Base-by-base conservation (phyloP, 2,113 vertebrate species). In the Crotalus tigris region DNA sequence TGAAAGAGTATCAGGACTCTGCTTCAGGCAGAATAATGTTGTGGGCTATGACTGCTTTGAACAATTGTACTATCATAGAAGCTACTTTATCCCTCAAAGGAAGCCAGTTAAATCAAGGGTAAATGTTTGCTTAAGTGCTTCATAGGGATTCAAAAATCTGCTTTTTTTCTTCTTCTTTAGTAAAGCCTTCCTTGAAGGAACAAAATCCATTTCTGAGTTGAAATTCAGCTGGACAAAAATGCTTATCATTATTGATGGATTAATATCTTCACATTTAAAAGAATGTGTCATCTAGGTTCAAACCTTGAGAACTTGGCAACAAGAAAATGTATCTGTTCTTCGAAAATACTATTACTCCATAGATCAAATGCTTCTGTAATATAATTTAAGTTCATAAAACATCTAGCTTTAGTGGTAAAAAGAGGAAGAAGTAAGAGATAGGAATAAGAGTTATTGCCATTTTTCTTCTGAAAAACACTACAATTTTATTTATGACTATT, bases 271-370 rank as follows among this genome's bases (percentile, higher is more conserved):
- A 91, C 39, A 91, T 88, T 92, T 26, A 89, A 59, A 55, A 95
- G 59, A 93, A 33, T 57, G 95, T 53, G 11, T 53, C 53, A 29
- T 4, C 53, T 53, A 29, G 49, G 88, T 23, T 21, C 9, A 89
- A 19, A 58, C 29, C 93, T 90, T 94, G 33, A 4, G 87, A 91
- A 92, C 94, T 95, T 85, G 64, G 95, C 51, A 85, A 59, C 88
- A 11, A 96, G 85, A 61, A 95, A 91, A 92, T 49, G 93, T 23
- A 89, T 75, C 1, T 51, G 44, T 21, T 97, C 93, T 93, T 94
- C 24, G 26, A 92, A 49, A 92, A 95, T 95, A 95, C 93, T 95
- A 94, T 94, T 96, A 96, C 54, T 39, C 15, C 46, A 24, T 87
- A 12, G 33, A 81, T 81, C 75, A 81, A 81, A 81, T 81, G 17